These are phyloP conservation scores for Natator depressus DNA, from an alignment of 2,113 vertebrate species.

Conservation along the genomic window DNA sequence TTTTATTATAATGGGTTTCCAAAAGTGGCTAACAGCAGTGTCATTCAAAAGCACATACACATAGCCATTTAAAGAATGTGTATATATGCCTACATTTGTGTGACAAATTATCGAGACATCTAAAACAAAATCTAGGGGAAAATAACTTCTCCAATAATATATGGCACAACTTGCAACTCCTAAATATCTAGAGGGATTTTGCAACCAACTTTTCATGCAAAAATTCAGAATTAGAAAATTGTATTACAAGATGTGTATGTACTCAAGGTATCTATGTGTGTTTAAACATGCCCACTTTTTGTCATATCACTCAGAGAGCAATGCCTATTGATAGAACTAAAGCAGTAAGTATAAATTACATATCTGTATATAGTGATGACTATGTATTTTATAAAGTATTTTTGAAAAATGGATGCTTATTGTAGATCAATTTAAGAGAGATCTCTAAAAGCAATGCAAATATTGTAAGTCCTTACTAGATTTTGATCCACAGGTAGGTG, in stretches of 20 bases:
- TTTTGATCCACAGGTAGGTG: slow-evolving; percentile 82
- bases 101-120: neutral
- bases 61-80: neutral
- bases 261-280: neutral
- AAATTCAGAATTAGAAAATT: neutral
- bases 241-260: neutral
- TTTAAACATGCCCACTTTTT: neutral
- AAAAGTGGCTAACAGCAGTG: accelerated
- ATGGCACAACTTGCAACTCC: neutral
- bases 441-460: neutral
- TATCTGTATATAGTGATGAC: accelerated
- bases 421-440: neutral
- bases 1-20: neutral
- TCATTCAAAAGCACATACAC: accelerated
- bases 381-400: neutral
- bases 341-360: neutral
- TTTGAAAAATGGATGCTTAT: neutral
- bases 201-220: neutral
- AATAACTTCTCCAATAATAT: accelerated
- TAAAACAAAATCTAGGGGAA: accelerated
- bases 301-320: neutral
- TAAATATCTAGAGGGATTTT: neutral
- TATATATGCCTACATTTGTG: neutral
- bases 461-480: slow-evolving; percentile 62
- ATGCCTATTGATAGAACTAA: neutral